These are phyloP conservation scores for Acanthosepion pharaonis DNA, from an alignment of 2,888 invertebrate species.

Conservation along the genomic window DNA sequence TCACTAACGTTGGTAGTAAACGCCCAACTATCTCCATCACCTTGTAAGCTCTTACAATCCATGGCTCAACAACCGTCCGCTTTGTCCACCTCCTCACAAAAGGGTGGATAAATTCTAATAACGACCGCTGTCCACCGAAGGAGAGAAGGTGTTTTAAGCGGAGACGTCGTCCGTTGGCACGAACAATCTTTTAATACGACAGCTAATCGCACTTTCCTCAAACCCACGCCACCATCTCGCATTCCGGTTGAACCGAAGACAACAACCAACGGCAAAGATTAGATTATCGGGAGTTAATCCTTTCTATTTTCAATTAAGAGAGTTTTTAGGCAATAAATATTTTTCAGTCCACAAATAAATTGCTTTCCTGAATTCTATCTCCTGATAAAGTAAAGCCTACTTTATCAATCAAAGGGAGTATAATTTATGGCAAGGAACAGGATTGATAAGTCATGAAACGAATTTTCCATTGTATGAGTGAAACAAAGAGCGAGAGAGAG, in stretches of 20 bases:
- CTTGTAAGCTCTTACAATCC: too few relatives aligned
- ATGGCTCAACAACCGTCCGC: neutral
- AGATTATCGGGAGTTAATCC: neutral
- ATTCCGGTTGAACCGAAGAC: neutral
- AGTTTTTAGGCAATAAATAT: neutral
- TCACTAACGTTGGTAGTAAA: neutral
- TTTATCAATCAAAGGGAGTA: neutral
- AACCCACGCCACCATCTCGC: neutral
- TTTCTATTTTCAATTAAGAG: neutral
- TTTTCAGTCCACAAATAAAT: neutral
- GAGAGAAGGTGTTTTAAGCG: neutral
- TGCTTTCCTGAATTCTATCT: neutral
- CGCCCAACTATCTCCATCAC: neutral
- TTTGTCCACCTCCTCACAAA: neutral
- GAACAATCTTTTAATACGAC: slow-evolving; percentile 13
- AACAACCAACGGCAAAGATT: neutral
- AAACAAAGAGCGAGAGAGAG: neutral
- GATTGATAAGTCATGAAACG: neutral
- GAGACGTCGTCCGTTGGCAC: neutral
- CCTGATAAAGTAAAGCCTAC: neutral
- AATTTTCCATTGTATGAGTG: neutral
- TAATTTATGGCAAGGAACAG: neutral
- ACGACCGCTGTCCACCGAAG: neutral
- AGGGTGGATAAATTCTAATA: neutral
- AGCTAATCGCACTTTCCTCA: neutral